Evolutionary conservation across 1,140 invertebrate genomes (phyloP), one percentile per base, ranked within the genome.

Genomic region (Phocides pigmalion): DNA sequence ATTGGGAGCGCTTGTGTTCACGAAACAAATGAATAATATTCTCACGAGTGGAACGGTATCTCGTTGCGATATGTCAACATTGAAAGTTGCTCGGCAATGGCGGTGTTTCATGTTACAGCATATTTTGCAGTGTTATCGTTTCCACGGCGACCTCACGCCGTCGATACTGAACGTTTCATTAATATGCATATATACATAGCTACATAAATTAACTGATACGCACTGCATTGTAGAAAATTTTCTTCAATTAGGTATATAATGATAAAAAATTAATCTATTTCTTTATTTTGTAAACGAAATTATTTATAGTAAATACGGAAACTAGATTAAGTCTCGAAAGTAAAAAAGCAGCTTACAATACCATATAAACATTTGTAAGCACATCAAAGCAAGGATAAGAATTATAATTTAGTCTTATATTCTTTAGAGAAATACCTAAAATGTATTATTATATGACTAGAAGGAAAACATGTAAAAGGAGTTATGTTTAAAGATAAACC

Each of bases 11-110:
- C 15, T 32, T 35, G 42, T 62, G 44, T 62, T 63, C n/a, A 46
- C 64, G 35, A 51, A 32, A 46, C 41, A 42, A 65, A 76, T 70
- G 69, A 63, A 72, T 71, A 66, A 74, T 72, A 70, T 81, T 81
- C 75, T 72, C 75, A 76, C 75, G 73, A 67, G 64, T 66, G 51
- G 66, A 81, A 74, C 75, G 73, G 78, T 78, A 73, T 80, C 71
- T 73, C 73, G 72, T 74, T 75, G 66, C 74, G 68, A 73, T 77
- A 68, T 77, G 72, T 77, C 77, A 77, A 80, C 77, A 77, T 73
- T 73, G 68, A 73, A 66, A 66, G 68, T 74, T 58, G 51, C 51
- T 59, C 46, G 56, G 53, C 58, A 59, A 22, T 72, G 49, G 42
- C 53, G 50, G 39, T 68, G 69, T 68, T 72, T 74, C 72, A 35